Percentiles rank a stretch among this genome's conserved stretches.
Conservation (phyloP, 2,797 vertebrate species). For the Lagocephalus sceleratus region DNA sequence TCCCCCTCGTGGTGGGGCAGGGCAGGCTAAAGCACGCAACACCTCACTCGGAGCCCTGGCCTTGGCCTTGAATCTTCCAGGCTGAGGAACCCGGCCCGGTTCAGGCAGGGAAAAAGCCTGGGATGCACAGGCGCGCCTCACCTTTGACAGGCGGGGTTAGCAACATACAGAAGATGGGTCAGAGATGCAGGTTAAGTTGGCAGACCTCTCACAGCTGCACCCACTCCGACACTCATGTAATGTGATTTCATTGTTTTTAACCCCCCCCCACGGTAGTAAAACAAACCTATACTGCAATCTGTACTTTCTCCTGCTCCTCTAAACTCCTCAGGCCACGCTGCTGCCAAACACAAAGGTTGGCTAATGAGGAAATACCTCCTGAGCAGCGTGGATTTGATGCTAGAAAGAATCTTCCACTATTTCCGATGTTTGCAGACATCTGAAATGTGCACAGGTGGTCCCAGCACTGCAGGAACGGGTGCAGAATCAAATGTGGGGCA, state of each 20-base stretch:
- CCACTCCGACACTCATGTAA: constrained; percentile 15
- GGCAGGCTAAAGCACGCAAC: constrained; percentile 50
- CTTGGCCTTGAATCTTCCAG: constrained; percentile 47
- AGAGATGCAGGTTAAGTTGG: constrained; percentile 50
- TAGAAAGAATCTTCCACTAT: constrained; percentile 71
- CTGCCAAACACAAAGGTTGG: constrained; percentile 74
- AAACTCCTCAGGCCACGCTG: constrained; percentile 67
- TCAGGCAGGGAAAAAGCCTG: constrained; percentile 29
- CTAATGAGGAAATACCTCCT: constrained; percentile 80
- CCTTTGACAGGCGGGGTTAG: constrained; percentile 47
- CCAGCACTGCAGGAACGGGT: constrained; percentile 26
- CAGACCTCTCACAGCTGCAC: constrained; percentile 34
- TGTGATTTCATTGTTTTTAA: constrained; percentile 49
- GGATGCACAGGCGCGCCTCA: constrained; percentile 41
- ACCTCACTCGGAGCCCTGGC: constrained; percentile 49
- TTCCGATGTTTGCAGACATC: constrained; percentile 43
- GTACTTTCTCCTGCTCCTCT: constrained; percentile 29
- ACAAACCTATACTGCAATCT: not conserved
- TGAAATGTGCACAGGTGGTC: constrained; percentile 34
- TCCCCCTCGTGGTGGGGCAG: constrained; percentile 58
- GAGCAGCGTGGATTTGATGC: constrained; percentile 77
- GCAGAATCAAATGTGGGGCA: constrained; percentile 32
- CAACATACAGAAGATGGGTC: constrained; percentile 44
- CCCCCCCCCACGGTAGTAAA: not conserved
- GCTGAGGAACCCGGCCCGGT: constrained; percentile 33